These are phyloP conservation scores for Thecocarcelia acutangulata DNA, from an alignment of 2,888 invertebrate genomes.

Conservation along the genomic window DNA sequence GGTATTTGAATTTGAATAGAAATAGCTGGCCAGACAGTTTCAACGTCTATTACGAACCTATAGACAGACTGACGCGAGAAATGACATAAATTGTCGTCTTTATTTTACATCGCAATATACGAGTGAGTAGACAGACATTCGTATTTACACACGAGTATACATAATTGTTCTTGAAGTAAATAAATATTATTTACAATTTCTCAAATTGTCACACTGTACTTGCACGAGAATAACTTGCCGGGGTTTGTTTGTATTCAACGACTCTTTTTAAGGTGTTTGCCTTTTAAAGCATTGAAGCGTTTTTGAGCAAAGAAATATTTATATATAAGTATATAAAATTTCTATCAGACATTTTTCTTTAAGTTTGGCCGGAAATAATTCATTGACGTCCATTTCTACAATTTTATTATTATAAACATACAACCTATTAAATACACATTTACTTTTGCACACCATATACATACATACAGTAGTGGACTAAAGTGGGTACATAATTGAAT, in stretches of 20 bases:
- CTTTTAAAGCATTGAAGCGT: conserved; percentile 40
- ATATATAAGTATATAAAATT: conserved; percentile 1
- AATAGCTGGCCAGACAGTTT: conserved; percentile 44
- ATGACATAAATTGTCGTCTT: conserved; percentile 31
- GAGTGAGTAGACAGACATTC: no score
- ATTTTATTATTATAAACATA: conserved; percentile 28
- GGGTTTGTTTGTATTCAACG: conserved; percentile 18
- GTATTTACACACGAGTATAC: no score
- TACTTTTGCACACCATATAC: conserved; percentile 6
- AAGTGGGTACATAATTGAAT: no score
- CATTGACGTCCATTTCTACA: conserved; percentile 63
- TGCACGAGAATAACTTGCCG: not conserved
- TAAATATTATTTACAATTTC: conserved; percentile 11
- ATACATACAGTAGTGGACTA: no score
- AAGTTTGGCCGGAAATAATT: conserved; percentile 66
- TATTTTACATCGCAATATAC: not conserved
- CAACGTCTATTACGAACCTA: conserved; percentile 27
- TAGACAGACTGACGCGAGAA: conserved; percentile 13
- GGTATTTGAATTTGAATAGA: conserved; percentile 15
- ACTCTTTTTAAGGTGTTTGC: conserved; percentile 58
- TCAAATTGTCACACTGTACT: conserved; percentile 32
- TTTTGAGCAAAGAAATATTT: conserved; percentile 33
- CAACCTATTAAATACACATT: conserved; percentile 7
- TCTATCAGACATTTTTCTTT: conserved; percentile 27
- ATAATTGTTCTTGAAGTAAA: not conserved